Evolutionary conservation across 2,113 vertebrate genomes (phyloP).

Genomic region (Tor tambroides): DNA sequence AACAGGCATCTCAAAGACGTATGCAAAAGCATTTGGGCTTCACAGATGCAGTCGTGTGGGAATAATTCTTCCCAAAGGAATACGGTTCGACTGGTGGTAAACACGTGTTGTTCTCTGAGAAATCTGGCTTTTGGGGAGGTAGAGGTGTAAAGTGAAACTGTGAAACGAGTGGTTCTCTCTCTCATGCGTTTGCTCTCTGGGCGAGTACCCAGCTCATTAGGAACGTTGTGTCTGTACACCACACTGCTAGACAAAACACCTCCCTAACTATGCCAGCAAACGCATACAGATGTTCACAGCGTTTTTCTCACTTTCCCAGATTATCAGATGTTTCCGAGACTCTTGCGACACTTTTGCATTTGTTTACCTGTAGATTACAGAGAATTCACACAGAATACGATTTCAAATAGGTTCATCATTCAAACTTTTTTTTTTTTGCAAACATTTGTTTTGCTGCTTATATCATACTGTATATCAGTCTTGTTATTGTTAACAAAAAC

Average conservation of each 20-base stretch:
- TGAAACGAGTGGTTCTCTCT: not conserved
- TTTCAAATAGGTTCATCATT: not conserved
- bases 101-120: constrained; percentile 20
- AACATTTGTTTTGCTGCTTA: not conserved
- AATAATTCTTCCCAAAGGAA: constrained; percentile 1
- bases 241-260: constrained; percentile 14
- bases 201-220: constrained; percentile 26
- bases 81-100: not conserved
- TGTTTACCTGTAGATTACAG: not conserved
- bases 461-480: not conserved
- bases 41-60: not conserved
- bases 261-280: constrained; percentile 1
- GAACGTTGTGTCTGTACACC: constrained; percentile 18
- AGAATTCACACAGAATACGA: not conserved
- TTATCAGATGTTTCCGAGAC: constrained; percentile 16
- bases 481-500: not conserved
- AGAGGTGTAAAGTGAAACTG: constrained; percentile 29
- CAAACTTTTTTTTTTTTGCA: not conserved
- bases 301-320: constrained; percentile 1
- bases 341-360: not conserved
- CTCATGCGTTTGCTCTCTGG: not conserved
- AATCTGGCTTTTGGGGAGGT: constrained; percentile 5
- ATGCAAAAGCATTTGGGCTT: not conserved
- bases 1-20: not conserved
- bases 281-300: constrained; percentile 18